Evolutionary conservation across 1,140 invertebrate genomes (phyloP), one percentile per base, ranked within the genome.

Genomic region (Kradibia gibbosae): DNA sequence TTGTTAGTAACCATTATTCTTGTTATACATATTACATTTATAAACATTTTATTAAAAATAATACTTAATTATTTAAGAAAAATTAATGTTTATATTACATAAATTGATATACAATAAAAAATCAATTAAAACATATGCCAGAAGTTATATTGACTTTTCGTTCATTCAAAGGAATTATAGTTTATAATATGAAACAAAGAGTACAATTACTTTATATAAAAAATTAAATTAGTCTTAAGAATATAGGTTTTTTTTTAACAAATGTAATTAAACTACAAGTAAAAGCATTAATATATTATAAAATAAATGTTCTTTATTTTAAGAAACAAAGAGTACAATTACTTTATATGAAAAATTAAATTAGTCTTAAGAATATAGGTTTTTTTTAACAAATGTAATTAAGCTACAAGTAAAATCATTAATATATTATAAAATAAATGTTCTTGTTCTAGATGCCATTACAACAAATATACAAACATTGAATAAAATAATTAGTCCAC

Each of bases 381-480:
- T 1, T 57, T 25, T 57, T 5, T 25, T 57, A 25, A 25, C n/a
- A 57, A 57, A 31, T 15, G 31, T 62, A 36, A 17, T 31, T 5
- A 62, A 62, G 34, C 20, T 17, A 17, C 17, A 62, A 17, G 25
- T 34, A 62, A 62, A 34, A 4, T 17, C n/a, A 34, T 17, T 17
- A 0, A 60, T 60, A 62, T 3, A 36, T 62, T 62, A 34, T 62
- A 8, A 62, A 17, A 62, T 62, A 34, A 34, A 62, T 60, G 31
- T 60, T 11, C 11, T 34, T 34, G 25, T 60, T 28, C 31, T 28
- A 60, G 25, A 31, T 11, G 25, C 10, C 31, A 50, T 53, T 45
- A 73, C 1, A 73, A 17, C 22, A 73, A 71, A 71, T n/a, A 42
- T 73, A 73, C 45, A 73, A 73, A 73, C 17, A 53, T 31, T 53